These are phyloP conservation scores for Furcifer pardalis DNA, from an alignment of 2,797 vertebrate species.

Conservation along the genomic window DNA sequence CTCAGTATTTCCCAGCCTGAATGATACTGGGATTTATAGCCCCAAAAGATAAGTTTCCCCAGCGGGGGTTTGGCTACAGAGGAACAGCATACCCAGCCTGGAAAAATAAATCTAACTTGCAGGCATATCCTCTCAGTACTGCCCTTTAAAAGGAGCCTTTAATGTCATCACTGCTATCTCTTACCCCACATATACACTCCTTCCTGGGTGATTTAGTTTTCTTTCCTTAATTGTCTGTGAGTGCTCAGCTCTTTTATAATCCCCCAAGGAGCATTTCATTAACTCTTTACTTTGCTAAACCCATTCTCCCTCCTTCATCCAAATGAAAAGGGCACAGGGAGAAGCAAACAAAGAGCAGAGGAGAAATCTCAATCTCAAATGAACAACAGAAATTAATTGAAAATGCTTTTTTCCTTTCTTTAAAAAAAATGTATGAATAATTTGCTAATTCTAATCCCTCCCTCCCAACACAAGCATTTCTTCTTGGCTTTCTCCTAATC, in stretches of 20 bases:
- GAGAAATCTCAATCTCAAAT: conserved; percentile 41
- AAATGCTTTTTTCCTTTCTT: conserved; percentile 13
- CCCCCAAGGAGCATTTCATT: conserved; percentile 62
- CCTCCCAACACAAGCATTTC: conserved; percentile 4
- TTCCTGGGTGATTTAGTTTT: conserved; percentile 68
- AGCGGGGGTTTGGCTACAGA: not conserved
- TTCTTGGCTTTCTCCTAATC: conserved; percentile 44
- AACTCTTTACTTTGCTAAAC: conserved; percentile 64
- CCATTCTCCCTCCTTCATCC: conserved; percentile 39
- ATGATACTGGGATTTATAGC: too few relatives aligned
- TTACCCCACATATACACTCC: conserved; percentile 58
- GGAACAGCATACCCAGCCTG: not conserved
- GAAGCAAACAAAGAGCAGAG: conserved; percentile 35
- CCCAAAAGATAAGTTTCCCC: too few relatives aligned
- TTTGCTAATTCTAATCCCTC: conserved; percentile 37
- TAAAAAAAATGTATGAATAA: conserved; percentile 1
- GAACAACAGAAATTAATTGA: conserved; percentile 57
- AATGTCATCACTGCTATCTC: conserved; percentile 49
- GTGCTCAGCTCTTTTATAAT: conserved; percentile 66
- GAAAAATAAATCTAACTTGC: conserved; percentile 6
- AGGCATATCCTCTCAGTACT: not conserved
- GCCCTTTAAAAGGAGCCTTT: conserved; percentile 56
- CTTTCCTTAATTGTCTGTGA: conserved; percentile 71
- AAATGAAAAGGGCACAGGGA: conserved; percentile 39
- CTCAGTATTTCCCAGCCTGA: not conserved